Evolutionary conservation across 2,797 vertebrate genomes (phyloP).

Genomic region (Brachyalestes nurse): DNA sequence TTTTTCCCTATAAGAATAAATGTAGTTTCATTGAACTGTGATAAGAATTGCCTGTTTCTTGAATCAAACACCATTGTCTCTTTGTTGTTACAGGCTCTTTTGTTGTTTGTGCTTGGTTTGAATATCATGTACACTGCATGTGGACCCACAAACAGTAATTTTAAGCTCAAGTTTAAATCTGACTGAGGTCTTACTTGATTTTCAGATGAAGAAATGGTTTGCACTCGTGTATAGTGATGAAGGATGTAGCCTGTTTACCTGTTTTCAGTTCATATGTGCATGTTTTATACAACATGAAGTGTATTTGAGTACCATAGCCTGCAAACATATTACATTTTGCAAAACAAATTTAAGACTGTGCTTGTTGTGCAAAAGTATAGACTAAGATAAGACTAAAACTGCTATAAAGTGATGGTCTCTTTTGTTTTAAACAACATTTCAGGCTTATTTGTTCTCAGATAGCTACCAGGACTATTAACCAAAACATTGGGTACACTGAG

Average conservation of each 20-base stretch:
- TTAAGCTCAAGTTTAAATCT: neutral
- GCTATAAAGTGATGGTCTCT: too few relatives aligned
- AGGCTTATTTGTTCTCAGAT: neutral
- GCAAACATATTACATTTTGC: neutral
- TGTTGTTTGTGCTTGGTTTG: neutral
- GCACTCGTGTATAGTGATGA: neutral
- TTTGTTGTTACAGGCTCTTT: constrained; percentile 43
- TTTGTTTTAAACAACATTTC: too few relatives aligned
- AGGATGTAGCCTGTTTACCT: constrained; percentile 17
- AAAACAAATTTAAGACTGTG: neutral
- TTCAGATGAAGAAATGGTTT: neutral
- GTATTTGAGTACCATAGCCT: neutral
- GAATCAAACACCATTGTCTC: constrained; percentile 36
- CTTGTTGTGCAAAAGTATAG: neutral
- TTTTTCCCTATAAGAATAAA: constrained; percentile 29
- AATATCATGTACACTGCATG: neutral
- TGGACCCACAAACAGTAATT: neutral
- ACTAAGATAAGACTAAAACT: neutral
- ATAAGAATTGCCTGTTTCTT: constrained; percentile 13
- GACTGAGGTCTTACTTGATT: neutral
- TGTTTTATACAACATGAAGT: neutral
- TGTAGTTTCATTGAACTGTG: constrained; percentile 7
- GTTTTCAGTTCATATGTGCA: neutral
- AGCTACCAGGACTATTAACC: neutral
- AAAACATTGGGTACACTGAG: neutral